Evolutionary conservation across 2,888 invertebrate genomes (phyloP), one percentile per base, ranked within the genome.

Genomic region (Petrolisthes manimaculis): DNA sequence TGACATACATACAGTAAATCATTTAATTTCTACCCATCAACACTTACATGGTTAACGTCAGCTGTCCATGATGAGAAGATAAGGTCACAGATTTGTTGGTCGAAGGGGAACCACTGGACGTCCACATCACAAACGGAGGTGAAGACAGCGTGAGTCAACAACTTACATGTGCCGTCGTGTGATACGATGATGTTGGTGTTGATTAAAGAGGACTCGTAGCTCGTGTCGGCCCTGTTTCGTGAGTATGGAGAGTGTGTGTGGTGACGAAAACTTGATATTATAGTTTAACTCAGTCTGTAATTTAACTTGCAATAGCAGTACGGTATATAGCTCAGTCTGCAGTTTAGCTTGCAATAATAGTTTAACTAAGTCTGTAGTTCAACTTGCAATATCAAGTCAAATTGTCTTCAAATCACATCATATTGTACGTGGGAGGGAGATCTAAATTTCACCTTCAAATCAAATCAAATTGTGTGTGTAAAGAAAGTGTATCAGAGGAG

Each of bases 71-170:
- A 88, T 24, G 86, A 61, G 83, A 90, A 90, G 80, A 79, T 71
- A 80, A 90, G 74, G 4, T 83, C 86, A 21, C 90, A 90, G 14
- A 79, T 61, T 84, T 90, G 90, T 81, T 90, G 90, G 84, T 90
- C 90, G 78, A 90, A 90, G 86, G 90, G 90, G 69, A 86, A 90
- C 86, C 88, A 90, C 86, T 88, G 88, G 81, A 90, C 88, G 80
- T 86, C 88, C 12, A 90, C 83, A n/a, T 85, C 77, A 53, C 89
- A 90, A n/a, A 74, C 83, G 53, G 90, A 90, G 67, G 89, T 86
- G 83, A 89, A 89, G 80, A 89, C 67, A 54, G 85, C 85, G 82
- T 90, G 90, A 24, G 78, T 77, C 24, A 87, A 61, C 37, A 89
- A 53, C 67, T 83, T 87, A 24, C 83, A 67, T 0, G 75, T 69